Evolutionary conservation across 2,888 invertebrate genomes (phyloP).

Genomic region (Luffia ferchaultella): DNA sequence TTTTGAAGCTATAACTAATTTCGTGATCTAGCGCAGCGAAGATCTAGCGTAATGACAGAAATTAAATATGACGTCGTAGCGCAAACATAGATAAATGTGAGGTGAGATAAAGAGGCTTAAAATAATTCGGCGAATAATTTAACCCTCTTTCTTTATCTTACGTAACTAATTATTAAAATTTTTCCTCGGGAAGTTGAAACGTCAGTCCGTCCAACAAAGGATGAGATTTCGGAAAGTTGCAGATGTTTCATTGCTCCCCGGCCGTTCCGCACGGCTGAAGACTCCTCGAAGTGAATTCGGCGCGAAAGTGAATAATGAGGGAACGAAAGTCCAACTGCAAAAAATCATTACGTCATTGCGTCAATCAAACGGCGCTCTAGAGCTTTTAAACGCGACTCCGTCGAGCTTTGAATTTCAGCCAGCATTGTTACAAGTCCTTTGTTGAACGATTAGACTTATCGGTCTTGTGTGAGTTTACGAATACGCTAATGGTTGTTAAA

Average conservation of each 20-base stretch:
- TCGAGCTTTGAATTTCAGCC: not conserved
- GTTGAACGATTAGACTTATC: not conserved
- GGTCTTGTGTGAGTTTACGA: not conserved
- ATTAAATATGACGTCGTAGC: too few relatives aligned
- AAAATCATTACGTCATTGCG: too few relatives aligned
- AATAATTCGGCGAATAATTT: too few relatives aligned
- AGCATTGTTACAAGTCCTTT: not conserved
- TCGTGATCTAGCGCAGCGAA: too few relatives aligned
- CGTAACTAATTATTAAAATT: not conserved
- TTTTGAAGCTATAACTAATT: too few relatives aligned
- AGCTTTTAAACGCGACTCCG: not conserved
- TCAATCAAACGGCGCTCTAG: too few relatives aligned
- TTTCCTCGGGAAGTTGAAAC: not conserved
- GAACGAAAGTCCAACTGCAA: not conserved
- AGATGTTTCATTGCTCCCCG: not conserved
- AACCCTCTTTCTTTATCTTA: not conserved
- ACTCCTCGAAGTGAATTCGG: not conserved
- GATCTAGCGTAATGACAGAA: too few relatives aligned
- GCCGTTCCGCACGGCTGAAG: not conserved
- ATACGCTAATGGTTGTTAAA: not conserved
- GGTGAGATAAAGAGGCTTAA: too few relatives aligned
- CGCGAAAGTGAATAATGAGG: conserved; percentile 2
- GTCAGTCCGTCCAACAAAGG: not conserved
- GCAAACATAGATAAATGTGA: too few relatives aligned
- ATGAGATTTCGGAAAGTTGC: not conserved